Evolutionary conservation across 2,113 vertebrate species (phyloP), one percentile per base, ranked within the genome.

Genomic region (Galemys pyrenaicus): DNA sequence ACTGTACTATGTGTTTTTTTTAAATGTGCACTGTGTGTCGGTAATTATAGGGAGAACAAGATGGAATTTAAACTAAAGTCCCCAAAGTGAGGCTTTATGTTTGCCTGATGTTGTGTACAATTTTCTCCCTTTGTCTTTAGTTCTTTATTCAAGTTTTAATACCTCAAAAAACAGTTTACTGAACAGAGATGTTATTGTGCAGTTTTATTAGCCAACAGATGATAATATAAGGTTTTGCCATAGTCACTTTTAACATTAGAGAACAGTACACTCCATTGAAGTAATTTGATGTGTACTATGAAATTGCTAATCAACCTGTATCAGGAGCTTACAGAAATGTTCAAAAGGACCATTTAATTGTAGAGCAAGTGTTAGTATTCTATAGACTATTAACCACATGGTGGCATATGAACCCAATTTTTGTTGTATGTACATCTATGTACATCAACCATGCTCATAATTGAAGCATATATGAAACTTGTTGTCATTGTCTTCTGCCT

Each of bases 1-100:
- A 49, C 1, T 84, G 89, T 84, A 84, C 89, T 92, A 62, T 90
- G 0, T 41, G 15, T 81, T 46, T 90, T 74, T 71, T 96, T 89
- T 79, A 85, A 87, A 83, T 93, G 85, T n/a, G 75, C 62, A 67
- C 93, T 96, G 83, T 39, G 81, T 39, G 82, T 96, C 88, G 94
- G 12, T 94, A 97, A 96, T 97, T 94, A 95, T 16, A 93, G 79
- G 86, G 70, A 94, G 88, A 96, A 94, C 80, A 92, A 93, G 97
- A 88, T 19, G 77, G 60, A 30, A n/a, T 95, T 97, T 90, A 93
- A 82, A 87, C 64, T 96, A 87, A 97, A 96, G 82, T 82, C 30
- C 12, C 41, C 73, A 89, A 96, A 95, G 81, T 85, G 26, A 74
- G 41, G 83, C 94, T 97, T 96, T 92, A 37, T 67, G 46, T 95